These are phyloP conservation scores for Varecia variegata DNA, from an alignment of 2,797 vertebrate genomes.

Conservation along the genomic window DNA sequence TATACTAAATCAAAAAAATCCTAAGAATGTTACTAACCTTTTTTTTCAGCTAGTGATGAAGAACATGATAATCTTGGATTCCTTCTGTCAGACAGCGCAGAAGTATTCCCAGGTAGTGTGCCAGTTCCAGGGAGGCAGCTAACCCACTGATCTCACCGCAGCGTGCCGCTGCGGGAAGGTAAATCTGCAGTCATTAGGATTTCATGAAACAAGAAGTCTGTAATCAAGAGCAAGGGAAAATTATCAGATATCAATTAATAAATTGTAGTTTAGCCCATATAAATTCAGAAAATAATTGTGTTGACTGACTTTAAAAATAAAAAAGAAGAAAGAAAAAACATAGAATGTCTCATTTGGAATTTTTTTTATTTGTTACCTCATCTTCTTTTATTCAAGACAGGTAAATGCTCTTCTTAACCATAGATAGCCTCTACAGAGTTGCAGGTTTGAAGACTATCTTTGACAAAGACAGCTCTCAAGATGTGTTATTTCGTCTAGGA, in stretches of 20 bases:
- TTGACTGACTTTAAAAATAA: not conserved
- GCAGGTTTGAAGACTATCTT: not conserved
- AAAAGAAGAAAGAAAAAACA: not conserved
- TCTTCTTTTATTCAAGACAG: not conserved
- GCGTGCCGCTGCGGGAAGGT: rapidly evolving
- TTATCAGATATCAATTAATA: not conserved
- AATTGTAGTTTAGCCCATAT: not conserved
- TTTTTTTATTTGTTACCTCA: not conserved
- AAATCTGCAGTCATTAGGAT: not conserved
- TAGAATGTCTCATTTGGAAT: not conserved
- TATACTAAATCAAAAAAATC: slow-evolving; percentile 1
- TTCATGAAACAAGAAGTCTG: not conserved
- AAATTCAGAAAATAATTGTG: slow-evolving; percentile 1
- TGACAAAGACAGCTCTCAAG: slow-evolving; percentile 17
- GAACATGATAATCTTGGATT: not conserved
- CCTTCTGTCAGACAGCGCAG: not conserved
- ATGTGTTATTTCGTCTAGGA: slow-evolving; percentile 21
- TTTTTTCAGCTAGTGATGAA: not conserved
- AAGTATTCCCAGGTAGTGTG: not conserved
- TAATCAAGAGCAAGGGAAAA: not conserved
- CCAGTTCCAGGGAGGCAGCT: not conserved
- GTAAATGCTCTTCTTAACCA: not conserved
- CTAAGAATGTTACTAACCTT: not conserved
- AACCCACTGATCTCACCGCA: rapidly evolving
- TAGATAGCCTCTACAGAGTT: not conserved